Evolutionary conservation across 2,888 invertebrate species (phyloP).

Genomic region (Pyrocoelia pectoralis): DNA sequence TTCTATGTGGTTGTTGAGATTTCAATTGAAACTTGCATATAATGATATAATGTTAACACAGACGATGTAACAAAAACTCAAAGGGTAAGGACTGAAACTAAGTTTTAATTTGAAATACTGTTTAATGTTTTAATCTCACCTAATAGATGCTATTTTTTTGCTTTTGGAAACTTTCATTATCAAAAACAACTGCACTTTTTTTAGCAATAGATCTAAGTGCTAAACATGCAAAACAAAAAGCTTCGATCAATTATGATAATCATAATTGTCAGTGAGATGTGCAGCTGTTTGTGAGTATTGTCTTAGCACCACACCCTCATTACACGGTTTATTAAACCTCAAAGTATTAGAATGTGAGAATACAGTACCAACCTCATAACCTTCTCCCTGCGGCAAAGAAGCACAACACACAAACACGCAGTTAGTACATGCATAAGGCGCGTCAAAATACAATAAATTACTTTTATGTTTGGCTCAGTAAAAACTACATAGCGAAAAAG

Average conservation of each 20-base stretch:
- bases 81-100: no score
- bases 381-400: constrained; percentile 56
- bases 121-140: no score
- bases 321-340: constrained; percentile 23
- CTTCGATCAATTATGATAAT: not conserved
- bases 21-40: no score
- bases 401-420: constrained; percentile 50
- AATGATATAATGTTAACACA: no score
- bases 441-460: constrained; percentile 17
- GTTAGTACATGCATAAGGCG: constrained; percentile 45
- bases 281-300: not conserved
- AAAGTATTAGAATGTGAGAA: constrained; percentile 12
- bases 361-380: constrained; percentile 55
- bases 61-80: no score
- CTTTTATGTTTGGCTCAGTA: constrained; percentile 4
- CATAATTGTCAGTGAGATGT: not conserved
- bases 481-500: no score
- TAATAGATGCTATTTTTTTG: no score
- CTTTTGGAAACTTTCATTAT: no score
- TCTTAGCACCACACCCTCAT: constrained; percentile 25
- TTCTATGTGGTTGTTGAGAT: no score
- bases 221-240: not conserved
- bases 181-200: no score
- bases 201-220: no score
- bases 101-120: no score